A percentile compares a stretch with the other conserved stretches of the same genome.
Conservation (phyloP, 2,113 vertebrate species). For the Plectropomus leopardus region DNA sequence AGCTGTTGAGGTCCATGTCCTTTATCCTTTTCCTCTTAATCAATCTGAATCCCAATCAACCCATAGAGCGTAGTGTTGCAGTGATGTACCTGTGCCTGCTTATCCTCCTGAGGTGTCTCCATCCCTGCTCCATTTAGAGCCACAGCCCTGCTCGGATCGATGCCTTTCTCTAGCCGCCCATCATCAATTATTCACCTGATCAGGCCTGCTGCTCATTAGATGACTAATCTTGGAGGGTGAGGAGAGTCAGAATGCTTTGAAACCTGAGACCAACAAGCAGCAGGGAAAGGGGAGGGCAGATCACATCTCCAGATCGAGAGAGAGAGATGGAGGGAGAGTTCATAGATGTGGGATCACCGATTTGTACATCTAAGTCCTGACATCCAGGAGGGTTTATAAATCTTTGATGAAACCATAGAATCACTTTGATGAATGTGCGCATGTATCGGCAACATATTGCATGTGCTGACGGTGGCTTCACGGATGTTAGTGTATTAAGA, state of each 20-base stretch:
- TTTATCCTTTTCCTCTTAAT: background rate
- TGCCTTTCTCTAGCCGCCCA: constrained; percentile 71
- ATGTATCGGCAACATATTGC: constrained; percentile 43
- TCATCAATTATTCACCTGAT: constrained; percentile 85
- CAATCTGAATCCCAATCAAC: background rate
- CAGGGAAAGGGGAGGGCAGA: constrained; percentile 58
- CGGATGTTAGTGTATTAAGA: constrained; percentile 59
- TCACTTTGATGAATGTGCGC: constrained; percentile 69
- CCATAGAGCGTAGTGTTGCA: constrained; percentile 24
- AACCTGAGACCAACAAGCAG: constrained; percentile 72
- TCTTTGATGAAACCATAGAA: constrained; percentile 76
- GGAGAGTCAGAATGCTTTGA: constrained; percentile 69
- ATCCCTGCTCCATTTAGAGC: constrained; percentile 76
- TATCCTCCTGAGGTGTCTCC: constrained; percentile 63
- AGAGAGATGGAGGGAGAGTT: constrained; percentile 49
- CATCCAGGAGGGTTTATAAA: constrained; percentile 69
- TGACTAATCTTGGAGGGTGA: constrained; percentile 75
- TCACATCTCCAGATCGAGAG: constrained; percentile 56
- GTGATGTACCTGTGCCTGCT: constrained; percentile 51
- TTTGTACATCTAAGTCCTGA: constrained; percentile 74
- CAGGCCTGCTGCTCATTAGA: constrained; percentile 82
- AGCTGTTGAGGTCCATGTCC: background rate
- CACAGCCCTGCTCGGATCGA: constrained; percentile 71
- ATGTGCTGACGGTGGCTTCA: constrained; percentile 59
- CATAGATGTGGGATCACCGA: constrained; percentile 64